Evolutionary conservation across 37 sponge, comb jelly and placozoan species (phyloP), one percentile per base, ranked within the genome.

Genomic region (Beroe forskalii): DNA sequence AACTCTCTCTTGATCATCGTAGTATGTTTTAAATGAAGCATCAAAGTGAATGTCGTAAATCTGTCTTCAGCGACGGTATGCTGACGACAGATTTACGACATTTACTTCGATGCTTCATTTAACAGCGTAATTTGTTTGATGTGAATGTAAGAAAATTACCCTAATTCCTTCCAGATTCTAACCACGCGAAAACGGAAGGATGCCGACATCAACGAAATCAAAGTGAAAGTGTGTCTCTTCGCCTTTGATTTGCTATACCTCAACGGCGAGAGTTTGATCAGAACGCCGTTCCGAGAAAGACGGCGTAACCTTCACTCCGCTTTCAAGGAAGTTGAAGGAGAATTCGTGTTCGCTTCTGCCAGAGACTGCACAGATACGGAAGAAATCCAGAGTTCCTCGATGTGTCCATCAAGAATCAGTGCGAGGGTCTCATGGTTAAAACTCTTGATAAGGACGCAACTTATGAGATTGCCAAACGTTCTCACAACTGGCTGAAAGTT

Each of bases 381-480:
- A 28, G 92, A 96, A 67, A 98, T 98, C 0, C 94, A 94, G 60
- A 90, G 76, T 95, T 98, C 62, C 60, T 98, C 67, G 99, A 98
- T 30, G 95, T 93, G 32, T 96, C 97, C 69, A 93, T 98, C 61
- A 93, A 95, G 92, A 94, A 95, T 92, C 42, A 22, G 39, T 98
- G 99, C 93, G 99, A 98, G 91, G 99, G 99, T n/a, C 67, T 98
- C 62, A 98, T 98, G 99, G 94, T 98, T 42, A 98, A 98, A 67
- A 95, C 95, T 0, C 91, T 98, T 37, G 96, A 96, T 32, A 93
- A 91, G 23, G 94, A 95, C 89, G 99, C 99, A 19, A 96, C 96
- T 0, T 98, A 98, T 60, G 99, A 98, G 76, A 98, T 98, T 66
- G 97, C 97, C 20, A 95, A 94, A 90, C 41, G 99, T 8, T 98